A percentile compares a stretch with the other conserved stretches of the same genome.
Evolutionary conservation across 2,113 vertebrate genomes (phyloP).

Genomic region (Urocolius indicus): DNA sequence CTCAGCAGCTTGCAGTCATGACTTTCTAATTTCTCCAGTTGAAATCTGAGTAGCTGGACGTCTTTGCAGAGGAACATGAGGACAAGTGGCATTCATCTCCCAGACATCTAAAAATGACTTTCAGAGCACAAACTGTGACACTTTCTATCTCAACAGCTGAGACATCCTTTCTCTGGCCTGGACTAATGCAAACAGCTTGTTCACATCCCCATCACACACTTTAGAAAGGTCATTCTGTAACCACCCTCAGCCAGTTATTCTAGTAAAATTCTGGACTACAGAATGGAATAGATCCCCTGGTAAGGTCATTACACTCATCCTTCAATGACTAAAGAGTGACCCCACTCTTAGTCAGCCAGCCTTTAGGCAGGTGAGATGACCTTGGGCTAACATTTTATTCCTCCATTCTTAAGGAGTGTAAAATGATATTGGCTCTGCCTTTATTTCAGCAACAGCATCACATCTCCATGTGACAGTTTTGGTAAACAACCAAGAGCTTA

Average conservation of each 20-base stretch:
- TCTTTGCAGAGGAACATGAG: background rate
- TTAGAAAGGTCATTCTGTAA: background rate
- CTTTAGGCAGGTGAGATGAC: background rate
- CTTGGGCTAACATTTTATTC: background rate
- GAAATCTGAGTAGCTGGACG: background rate
- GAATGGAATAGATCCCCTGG: background rate
- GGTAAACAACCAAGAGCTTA: background rate
- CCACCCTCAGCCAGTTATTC: background rate
- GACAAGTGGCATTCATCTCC: background rate
- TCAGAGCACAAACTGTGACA: background rate
- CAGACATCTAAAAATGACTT: background rate
- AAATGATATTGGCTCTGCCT: background rate
- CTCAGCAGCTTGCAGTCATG: background rate
- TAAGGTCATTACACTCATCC: background rate
- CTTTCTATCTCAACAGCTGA: background rate
- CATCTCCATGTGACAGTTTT: background rate
- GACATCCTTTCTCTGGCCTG: background rate
- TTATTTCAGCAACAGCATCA: background rate
- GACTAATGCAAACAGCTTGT: background rate
- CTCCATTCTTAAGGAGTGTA: background rate
- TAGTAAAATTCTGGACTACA: background rate
- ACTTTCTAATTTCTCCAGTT: background rate
- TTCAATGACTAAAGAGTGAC: background rate
- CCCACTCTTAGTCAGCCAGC: background rate
- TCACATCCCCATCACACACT: background rate